Conservation (phyloP, 2,888 invertebrate species). For the Lamproptera curius region DNA sequence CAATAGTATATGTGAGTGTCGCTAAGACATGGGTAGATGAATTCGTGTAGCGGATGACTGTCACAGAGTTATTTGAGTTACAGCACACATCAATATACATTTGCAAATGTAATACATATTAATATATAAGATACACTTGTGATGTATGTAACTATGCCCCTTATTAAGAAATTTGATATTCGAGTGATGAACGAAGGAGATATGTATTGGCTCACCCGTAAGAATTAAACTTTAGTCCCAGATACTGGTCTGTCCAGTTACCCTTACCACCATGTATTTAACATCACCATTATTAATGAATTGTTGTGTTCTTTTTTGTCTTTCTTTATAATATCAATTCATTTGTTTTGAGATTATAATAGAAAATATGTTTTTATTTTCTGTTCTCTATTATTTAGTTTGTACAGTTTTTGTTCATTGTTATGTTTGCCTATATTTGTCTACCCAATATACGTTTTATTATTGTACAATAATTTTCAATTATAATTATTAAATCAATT, state of each 20-base stretch:
- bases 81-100: conserved; percentile 44
- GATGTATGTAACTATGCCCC: not conserved
- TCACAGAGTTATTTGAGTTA: conserved; percentile 55
- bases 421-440: conserved; percentile 68
- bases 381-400: conserved; percentile 36
- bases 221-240: conserved; percentile 19
- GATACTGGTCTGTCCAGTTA: conserved; percentile 27
- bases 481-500: conserved; percentile 53
- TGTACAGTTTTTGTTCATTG: conserved; percentile 58
- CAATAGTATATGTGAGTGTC: conserved; percentile 61
- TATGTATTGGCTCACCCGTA: not conserved
- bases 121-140: not conserved
- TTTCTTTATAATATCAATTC: conserved; percentile 22
- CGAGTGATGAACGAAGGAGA: not conserved
- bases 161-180: not conserved
- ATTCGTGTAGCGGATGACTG: conserved; percentile 37
- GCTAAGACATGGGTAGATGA: conserved; percentile 38
- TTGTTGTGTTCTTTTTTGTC: conserved; percentile 20
- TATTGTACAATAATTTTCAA: conserved; percentile 59
- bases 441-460: conserved; percentile 54
- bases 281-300: conserved; percentile 19
- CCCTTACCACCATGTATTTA: conserved; percentile 11
- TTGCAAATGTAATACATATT: conserved; percentile 29
- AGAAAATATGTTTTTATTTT: conserved; percentile 41
- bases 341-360: conserved; percentile 62